These are phyloP conservation scores for Mormyrops attenuatus DNA, from an alignment of 2,797 vertebrate species.

Conservation along the genomic window DNA sequence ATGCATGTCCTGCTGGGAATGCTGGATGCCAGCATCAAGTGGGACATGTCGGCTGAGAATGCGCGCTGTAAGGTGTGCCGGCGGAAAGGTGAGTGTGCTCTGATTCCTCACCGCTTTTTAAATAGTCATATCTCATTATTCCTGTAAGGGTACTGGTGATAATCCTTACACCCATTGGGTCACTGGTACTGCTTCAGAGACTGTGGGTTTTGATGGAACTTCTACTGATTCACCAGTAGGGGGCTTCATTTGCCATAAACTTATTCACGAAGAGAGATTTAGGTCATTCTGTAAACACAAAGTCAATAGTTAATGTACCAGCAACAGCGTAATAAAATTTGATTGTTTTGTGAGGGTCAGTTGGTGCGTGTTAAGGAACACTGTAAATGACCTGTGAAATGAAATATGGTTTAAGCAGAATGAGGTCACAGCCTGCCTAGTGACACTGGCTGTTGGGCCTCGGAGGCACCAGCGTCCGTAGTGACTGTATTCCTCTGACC, in stretches of 20 bases:
- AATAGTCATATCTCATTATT: not conserved
- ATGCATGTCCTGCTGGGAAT: conserved; percentile 95
- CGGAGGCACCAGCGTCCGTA: not conserved
- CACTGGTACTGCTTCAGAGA: not conserved
- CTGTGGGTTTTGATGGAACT: not conserved
- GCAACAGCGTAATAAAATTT: not conserved
- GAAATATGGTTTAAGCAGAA: not conserved
- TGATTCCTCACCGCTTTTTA: not conserved
- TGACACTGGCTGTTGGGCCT: not conserved
- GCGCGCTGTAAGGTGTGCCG: conserved; percentile 97
- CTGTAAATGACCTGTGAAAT: not conserved
- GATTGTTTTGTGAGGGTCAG: not conserved
- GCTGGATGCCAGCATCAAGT: conserved; percentile 96
- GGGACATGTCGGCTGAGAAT: conserved; percentile 98
- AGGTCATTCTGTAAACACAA: not conserved
- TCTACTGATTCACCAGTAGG: not conserved
- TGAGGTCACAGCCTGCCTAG: not conserved
- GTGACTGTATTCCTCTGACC: not conserved
- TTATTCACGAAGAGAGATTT: not conserved
- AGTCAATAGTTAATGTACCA: not conserved
- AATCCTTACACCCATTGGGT: not conserved
- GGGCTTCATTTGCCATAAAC: not conserved
- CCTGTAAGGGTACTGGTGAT: not conserved
- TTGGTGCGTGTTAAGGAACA: not conserved
- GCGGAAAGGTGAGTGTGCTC: conserved; percentile 74